phyloP scores from a whole-genome alignment of 2,113 vertebrate species.

The Myiopsitta monachus region DNA sequence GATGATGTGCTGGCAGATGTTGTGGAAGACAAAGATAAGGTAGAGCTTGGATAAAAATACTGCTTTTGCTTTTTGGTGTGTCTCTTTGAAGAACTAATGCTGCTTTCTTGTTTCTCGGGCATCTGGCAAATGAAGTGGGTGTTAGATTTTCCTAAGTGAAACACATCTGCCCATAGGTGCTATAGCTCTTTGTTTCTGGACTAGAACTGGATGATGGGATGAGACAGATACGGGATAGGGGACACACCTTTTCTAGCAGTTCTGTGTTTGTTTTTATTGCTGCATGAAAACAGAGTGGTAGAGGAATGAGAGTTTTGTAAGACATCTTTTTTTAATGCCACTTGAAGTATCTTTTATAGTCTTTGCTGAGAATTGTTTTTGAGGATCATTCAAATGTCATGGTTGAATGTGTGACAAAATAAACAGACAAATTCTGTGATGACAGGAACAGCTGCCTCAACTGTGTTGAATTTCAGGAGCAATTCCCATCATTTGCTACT shows the following conservation, averaged over 20 bases:
- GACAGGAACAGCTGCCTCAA: background rate
- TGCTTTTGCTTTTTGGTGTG: background rate
- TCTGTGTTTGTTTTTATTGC: background rate
- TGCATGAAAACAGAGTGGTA: background rate
- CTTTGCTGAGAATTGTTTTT: background rate
- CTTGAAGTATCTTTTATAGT: background rate
- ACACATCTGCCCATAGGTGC: background rate
- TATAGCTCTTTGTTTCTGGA: background rate
- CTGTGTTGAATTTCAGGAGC: background rate
- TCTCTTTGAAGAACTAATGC: background rate
- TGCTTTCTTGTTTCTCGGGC: background rate
- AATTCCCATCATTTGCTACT: background rate
- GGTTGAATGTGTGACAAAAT: background rate
- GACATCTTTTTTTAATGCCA: background rate
- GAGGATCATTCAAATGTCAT: background rate
- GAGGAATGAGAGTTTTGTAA: background rate
- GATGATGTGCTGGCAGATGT: constrained; percentile 94
- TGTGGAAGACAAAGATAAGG: constrained; percentile 97
- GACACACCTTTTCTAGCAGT: background rate
- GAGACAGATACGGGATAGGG: background rate
- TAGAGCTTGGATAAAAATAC: constrained; percentile 62
- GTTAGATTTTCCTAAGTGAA: background rate
- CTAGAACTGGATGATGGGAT: background rate
- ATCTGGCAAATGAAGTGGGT: background rate
- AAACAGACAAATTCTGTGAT: background rate